Percentiles rank a stretch among this genome's conserved stretches.
Conservation (phyloP, 2,113 vertebrate genomes). For the Agapornis roseicollis region DNA sequence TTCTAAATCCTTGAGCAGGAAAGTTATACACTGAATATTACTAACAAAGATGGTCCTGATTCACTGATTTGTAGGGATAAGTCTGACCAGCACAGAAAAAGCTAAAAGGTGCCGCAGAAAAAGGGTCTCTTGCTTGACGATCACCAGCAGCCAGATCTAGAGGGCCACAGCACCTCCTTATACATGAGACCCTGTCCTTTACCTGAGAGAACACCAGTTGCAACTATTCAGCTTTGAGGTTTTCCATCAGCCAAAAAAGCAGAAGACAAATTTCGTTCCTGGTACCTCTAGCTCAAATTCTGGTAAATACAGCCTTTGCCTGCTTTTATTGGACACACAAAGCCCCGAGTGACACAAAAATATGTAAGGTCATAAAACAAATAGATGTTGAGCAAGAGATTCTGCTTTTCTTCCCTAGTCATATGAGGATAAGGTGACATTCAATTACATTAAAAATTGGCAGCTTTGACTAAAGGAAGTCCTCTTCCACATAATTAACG, state of each 20-base stretch:
- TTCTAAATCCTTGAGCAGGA: not conserved
- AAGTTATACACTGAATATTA: not conserved
- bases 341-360: not conserved
- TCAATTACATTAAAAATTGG: constrained; percentile 68
- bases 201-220: not conserved
- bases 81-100: not conserved
- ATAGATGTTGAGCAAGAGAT: constrained; percentile 53
- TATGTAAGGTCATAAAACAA: constrained; percentile 60
- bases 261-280: not conserved
- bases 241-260: not conserved
- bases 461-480: constrained; percentile 37
- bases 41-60: not conserved
- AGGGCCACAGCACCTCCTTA: not conserved
- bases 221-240: not conserved
- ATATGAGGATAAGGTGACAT: constrained; percentile 47
- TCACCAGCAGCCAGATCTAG: not conserved
- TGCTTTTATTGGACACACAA: not conserved
- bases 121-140: not conserved
- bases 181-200: rapidly evolving
- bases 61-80: not conserved
- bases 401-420: constrained; percentile 28
- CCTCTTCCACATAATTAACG: constrained; percentile 37
- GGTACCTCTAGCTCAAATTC: not conserved
- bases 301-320: constrained; percentile 14
- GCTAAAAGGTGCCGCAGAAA: not conserved